These are phyloP conservation scores for Lonchura striata DNA, from an alignment of 2,113 vertebrate genomes.

Conservation along the genomic window DNA sequence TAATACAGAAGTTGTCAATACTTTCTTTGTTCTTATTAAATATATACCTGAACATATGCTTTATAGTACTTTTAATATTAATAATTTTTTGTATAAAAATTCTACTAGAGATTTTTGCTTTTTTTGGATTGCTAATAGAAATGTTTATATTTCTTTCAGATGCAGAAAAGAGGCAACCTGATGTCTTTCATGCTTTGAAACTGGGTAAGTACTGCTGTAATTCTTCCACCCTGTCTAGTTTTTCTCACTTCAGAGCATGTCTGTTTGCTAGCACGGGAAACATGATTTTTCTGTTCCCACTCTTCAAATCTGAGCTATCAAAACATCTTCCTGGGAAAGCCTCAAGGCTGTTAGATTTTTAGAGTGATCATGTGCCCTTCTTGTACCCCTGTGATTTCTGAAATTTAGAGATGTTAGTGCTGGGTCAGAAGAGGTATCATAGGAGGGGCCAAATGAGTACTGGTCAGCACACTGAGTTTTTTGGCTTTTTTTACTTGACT, in stretches of 20 bases:
- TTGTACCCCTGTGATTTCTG: neutral
- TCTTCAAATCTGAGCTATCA: neutral
- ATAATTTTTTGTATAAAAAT: neutral
- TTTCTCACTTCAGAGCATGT: neutral
- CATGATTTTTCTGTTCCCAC: neutral
- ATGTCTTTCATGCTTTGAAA: conserved; percentile 93
- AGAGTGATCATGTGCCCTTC: neutral
- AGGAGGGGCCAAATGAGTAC: neutral
- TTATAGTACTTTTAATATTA: neutral
- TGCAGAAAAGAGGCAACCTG: conserved; percentile 89
- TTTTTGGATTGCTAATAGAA: neutral
- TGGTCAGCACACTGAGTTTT: neutral
- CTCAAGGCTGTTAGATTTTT: neutral
- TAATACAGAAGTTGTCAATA: neutral
- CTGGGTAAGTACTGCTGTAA: conserved; percentile 76
- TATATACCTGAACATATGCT: neutral
- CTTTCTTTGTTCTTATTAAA: neutral
- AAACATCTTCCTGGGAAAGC: neutral
- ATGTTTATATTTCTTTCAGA: conserved; percentile 76
- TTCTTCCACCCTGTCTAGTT: neutral
- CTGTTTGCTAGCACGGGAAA: neutral
- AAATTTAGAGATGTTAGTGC: neutral
- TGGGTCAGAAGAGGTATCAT: neutral
- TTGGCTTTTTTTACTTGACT: neutral
- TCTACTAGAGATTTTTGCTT: neutral